These are phyloP conservation scores for Apis dorsata DNA, from an alignment of 1,140 invertebrate genomes.

Conservation along the genomic window DNA sequence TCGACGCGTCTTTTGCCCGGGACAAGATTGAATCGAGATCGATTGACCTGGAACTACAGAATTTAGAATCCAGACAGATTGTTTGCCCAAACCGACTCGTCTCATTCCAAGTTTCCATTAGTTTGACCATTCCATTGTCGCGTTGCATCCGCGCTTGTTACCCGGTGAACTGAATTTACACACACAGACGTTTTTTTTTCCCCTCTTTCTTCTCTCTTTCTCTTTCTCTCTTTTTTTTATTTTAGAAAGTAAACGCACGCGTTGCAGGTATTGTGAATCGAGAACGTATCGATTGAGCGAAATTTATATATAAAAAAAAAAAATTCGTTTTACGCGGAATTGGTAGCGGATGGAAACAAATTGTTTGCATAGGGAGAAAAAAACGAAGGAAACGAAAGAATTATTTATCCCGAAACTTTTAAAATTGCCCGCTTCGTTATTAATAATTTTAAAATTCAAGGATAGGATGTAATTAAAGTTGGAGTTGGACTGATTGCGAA, in stretches of 20 bases:
- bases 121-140: neutral
- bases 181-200: too few relatives aligned
- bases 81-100: neutral
- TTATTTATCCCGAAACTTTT: too few relatives aligned
- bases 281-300: neutral
- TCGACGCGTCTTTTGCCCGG: neutral
- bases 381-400: neutral
- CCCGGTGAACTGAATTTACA: neutral
- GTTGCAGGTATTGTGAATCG: too few relatives aligned
- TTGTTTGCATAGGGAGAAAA: neutral
- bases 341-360: neutral
- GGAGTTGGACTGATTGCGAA: neutral
- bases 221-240: neutral
- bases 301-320: too few relatives aligned
- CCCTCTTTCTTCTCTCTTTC: neutral
- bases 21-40: slow-evolving; percentile 1
- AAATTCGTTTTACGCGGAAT: neutral
- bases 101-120: neutral
- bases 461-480: neutral
- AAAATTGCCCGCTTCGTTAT: neutral
- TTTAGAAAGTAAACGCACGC: neutral
- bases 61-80: neutral
- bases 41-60: neutral
- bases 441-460: neutral
- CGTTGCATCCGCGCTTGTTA: slow-evolving; percentile 12